Percentiles rank a stretch among this genome's conserved stretches.
Evolutionary conservation across 2,888 invertebrate species (phyloP).

Genomic region (Callinectes sapidus): DNA sequence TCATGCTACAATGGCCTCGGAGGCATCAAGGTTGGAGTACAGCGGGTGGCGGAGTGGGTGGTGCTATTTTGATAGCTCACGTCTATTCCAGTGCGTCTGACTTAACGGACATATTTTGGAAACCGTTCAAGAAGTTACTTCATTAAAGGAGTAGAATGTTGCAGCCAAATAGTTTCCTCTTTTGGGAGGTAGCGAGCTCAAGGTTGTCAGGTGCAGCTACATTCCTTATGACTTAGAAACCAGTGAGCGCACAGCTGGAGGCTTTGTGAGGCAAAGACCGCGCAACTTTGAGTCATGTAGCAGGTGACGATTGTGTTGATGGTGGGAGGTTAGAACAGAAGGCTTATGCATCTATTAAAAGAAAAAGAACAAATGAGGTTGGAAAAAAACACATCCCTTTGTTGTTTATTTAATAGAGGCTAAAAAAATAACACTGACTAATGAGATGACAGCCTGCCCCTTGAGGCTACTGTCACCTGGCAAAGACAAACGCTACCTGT

Average conservation of each 20-base stretch:
- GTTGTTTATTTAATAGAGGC: not conserved
- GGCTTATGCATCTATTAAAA: not conserved
- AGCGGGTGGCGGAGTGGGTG: conserved; percentile 10
- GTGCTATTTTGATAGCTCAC: not conserved
- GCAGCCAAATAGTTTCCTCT: conserved; percentile 17
- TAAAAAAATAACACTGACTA: not conserved
- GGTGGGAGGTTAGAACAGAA: not conserved
- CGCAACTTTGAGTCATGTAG: not conserved
- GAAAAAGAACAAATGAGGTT: not conserved
- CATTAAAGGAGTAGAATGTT: conserved; percentile 12
- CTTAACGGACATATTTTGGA: conserved; percentile 22
- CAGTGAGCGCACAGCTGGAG: not conserved
- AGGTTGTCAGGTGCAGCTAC: conserved; percentile 27
- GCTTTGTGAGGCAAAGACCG: not conserved
- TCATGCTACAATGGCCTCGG: not conserved
- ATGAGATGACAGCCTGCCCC: not conserved
- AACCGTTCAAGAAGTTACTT: conserved; percentile 44
- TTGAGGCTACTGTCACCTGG: not conserved
- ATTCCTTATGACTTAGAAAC: conserved; percentile 42
- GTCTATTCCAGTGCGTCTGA: not conserved
- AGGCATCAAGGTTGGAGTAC: not conserved
- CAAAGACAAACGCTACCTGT: not conserved
- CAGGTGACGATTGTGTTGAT: not conserved
- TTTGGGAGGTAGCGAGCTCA: not conserved
- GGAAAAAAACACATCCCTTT: not conserved